Evolutionary conservation across 1,140 invertebrate species (phyloP), one percentile per base, ranked within the genome.

Genomic region (Pararge aegeria): DNA sequence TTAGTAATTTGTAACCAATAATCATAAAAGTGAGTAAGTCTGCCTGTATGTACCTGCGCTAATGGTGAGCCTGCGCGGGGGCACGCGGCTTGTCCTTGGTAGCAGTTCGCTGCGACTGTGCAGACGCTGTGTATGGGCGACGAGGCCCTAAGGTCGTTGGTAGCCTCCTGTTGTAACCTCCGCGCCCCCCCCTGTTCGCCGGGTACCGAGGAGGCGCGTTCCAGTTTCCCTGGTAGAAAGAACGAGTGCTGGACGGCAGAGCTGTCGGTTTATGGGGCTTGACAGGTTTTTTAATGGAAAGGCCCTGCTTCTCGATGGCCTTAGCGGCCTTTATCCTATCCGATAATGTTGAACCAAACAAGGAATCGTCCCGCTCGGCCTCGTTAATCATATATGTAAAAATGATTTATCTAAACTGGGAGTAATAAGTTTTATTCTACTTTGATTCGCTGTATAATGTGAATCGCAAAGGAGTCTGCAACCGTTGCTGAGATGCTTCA

Each of bases 271-370:
- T 42, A 27, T 19, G 29, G 10, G 16, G 19, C 5, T 15, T 20
- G 18, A 16, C n/a, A 10, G 27, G 5, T 19, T 61, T 70, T 30
- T 67, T 67, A 15, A 71, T 67, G 24, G 52, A 56, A 4, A 20
- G 27, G 0, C 61, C 57, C 19, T 68, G 61, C 12, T 53, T 56
- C 19, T 61, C 60, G 9, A 67, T 60, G 0, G 61, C 56, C 34
- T 66, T 70, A 2, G 64, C 40, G 16, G 62, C 64, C 27, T 70
- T 70, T n/a, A 73, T 73, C 38, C 58, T 74, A 27, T 70, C 64
- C 0, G 68, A 44, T 7, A 74, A 27, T 5, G 30, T 42, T 5
- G 21, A 38, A 0, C 68, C 68, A 16, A 68, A 73, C 6, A 74
- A 20, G 0, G 37, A 54, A 13, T 70, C 65, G 19, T 70, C 68